phyloP scores from a whole-genome alignment of 53 echinoderm and acorn worm species.

The Temnopleurus reevesii region DNA sequence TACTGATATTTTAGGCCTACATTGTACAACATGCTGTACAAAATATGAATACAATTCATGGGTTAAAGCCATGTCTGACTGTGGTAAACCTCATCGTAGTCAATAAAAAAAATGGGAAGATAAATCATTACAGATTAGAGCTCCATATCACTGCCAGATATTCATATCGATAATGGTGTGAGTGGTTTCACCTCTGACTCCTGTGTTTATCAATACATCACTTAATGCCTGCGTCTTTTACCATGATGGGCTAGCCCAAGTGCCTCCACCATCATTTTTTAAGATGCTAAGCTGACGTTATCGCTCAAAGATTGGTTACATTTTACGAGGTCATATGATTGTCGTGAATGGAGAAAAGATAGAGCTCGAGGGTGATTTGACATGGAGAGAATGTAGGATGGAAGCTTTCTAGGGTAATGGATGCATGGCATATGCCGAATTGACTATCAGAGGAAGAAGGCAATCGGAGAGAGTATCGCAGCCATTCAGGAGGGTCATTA shows the following conservation, averaged over 20 bases:
- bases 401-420: constrained; percentile 2
- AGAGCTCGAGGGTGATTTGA: not conserved
- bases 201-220: not conserved
- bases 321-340: not conserved
- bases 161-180: not conserved
- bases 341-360: not conserved
- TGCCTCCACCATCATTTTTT: not conserved
- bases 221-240: not conserved
- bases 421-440: constrained; percentile 23
- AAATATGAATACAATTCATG: too few species aligned
- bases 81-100: not conserved
- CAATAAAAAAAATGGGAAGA: not conserved
- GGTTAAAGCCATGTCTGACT: not conserved
- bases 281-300: not conserved
- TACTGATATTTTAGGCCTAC: not conserved
- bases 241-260: not conserved
- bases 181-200: constrained; percentile 7
- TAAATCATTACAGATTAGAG: not conserved
- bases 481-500: constrained; percentile 55
- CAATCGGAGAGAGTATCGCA: constrained; percentile 22
- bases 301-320: not conserved
- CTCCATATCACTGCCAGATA: not conserved
- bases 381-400: constrained; percentile 15
- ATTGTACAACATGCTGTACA: too few species aligned
- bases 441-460: constrained; percentile 47